These are phyloP conservation scores for Peromyscus californicus DNA, from an alignment of 2,113 vertebrate species.

Conservation along the genomic window DNA sequence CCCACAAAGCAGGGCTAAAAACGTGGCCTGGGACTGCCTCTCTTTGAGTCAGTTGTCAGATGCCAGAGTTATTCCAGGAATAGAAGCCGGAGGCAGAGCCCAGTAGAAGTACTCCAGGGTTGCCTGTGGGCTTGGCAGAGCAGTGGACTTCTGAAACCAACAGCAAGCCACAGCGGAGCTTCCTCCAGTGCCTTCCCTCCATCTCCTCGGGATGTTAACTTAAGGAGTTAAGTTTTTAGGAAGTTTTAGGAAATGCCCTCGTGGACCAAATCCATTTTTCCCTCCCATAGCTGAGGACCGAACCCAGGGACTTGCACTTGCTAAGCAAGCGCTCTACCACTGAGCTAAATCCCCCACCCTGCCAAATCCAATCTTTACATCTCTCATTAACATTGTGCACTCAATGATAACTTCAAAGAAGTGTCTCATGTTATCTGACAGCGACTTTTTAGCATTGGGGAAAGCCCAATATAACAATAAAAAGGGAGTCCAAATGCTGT, in stretches of 20 bases:
- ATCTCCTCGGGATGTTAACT: background rate
- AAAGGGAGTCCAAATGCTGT: background rate
- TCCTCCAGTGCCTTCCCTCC: rapidly evolving
- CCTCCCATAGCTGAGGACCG: too few relatives aligned
- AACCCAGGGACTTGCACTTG: too few relatives aligned
- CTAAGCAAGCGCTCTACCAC: too few relatives aligned
- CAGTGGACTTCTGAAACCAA: rapidly evolving
- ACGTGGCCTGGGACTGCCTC: background rate
- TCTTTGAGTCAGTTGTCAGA: background rate
- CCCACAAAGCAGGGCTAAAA: conserved; percentile 3
- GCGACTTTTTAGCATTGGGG: background rate
- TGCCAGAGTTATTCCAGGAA: background rate
- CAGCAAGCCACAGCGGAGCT: rapidly evolving
- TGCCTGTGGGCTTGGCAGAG: background rate
- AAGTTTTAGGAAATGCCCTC: background rate
- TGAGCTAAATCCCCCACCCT: too few relatives aligned
- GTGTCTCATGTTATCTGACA: background rate
- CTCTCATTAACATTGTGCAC: background rate
- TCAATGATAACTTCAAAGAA: background rate
- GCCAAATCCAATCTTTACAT: background rate
- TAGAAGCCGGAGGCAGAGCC: rapidly evolving
- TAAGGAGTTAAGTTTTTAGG: background rate
- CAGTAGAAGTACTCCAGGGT: background rate
- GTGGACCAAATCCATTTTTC: background rate
- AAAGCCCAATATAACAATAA: background rate